phyloP scores from a whole-genome alignment of 2,797 vertebrate species.

The Triplophysa yarkandensis region DNA sequence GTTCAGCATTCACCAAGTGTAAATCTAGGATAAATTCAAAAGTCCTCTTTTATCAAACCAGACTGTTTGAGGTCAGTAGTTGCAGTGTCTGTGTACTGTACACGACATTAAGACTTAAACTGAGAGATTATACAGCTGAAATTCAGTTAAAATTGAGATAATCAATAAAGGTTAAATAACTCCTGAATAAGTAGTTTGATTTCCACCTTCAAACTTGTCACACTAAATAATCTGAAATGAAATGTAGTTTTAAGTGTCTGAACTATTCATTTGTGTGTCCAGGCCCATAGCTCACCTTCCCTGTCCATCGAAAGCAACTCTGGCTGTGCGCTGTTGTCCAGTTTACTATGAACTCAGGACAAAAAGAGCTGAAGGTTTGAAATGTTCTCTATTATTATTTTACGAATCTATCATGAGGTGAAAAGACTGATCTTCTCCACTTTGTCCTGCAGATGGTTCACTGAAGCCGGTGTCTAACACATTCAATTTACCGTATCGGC shows the following conservation, averaged over 20 bases:
- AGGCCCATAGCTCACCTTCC: conserved; percentile 94
- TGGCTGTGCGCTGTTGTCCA: conserved; percentile 94
- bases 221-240: neutral
- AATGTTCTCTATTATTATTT: conserved; percentile 22
- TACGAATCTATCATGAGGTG: neutral
- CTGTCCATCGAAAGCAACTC: conserved; percentile 88
- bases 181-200: neutral
- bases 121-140: too few species aligned
- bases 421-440: neutral
- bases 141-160: too few species aligned
- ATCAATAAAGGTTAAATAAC: too few species aligned
- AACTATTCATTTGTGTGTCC: conserved; percentile 30
- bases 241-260: neutral
- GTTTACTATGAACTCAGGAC: conserved; percentile 89
- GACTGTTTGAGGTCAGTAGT: too few species aligned
- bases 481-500: conserved; percentile 86
- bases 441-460: conserved; percentile 71
- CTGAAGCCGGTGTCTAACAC: conserved; percentile 71
- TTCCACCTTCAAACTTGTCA: neutral
- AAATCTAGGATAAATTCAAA: too few species aligned
- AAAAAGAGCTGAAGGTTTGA: conserved; percentile 69
- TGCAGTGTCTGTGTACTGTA: neutral
- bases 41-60: too few species aligned
- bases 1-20: too few species aligned
- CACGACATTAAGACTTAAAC: neutral